Evolutionary conservation across 2,888 invertebrate genomes (phyloP), one percentile per base, ranked within the genome.

Genomic region (Microplitis deprimator): DNA sequence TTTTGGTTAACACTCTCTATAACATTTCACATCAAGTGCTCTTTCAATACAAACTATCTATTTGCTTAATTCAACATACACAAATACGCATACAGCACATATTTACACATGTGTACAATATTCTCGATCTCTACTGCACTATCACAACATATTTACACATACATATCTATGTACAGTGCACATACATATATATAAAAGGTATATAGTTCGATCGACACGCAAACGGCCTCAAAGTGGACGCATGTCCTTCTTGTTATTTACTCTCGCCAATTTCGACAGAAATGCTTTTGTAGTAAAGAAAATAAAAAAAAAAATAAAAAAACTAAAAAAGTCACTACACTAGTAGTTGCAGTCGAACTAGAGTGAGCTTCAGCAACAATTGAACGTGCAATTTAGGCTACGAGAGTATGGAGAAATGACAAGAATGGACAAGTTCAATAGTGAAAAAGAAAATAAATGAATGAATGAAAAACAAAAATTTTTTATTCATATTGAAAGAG

Each of bases 211-310:
- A 10, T 5, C 50, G 13, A 50, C 50, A 50, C 13, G 13, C 50
- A 50, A 50, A 50, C 50, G 50, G 50, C 50, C 50, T 50, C 50
- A 50, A 50, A 50, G 50, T 50, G 50, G 50, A 50, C 50, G 50
- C 50, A 50, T 50, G 50, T 50, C 50, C 50, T 50, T 50, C 50
- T 50, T 50, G 50, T 50, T 50, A 50, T 50, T 50, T 50, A 50
- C 50, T 13, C 50, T 50, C 50, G 13, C 10, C 50, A 50, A 50
- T 50, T 50, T 13, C 50, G 50, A 50, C 50, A 50, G 50, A 50
- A 50, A 29, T 29, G 50, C 50, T 50, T 10, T 50, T 50, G 50
- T 50, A 13, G 50, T 50, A 3, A 13, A 13, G 29, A 29, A 29
- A 29, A 29, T 29, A 29, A 29, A 29, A 29, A 29, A 29, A 29